phyloP scores from a whole-genome alignment of 37 sponge, comb jelly and placozoan species.

The Beroe forskalii region DNA sequence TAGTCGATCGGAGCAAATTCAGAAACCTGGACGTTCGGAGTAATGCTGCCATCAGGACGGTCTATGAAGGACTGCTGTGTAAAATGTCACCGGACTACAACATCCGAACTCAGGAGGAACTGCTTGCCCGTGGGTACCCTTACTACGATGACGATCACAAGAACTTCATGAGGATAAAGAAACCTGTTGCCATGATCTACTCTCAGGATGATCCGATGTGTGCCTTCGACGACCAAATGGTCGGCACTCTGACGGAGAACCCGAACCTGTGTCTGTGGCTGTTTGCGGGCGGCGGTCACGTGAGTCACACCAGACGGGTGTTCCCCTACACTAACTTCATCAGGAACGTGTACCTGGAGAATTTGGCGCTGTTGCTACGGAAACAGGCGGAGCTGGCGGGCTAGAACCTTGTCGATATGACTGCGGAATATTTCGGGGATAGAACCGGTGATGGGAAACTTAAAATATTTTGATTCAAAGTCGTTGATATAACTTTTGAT shows the following conservation, averaged over 20 bases:
- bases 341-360: neutral
- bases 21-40: neutral
- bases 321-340: neutral
- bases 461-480: too few relatives aligned
- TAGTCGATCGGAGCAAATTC: neutral
- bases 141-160: slow-evolving; percentile 22
- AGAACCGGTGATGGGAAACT: neutral
- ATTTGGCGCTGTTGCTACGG: neutral
- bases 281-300: slow-evolving; percentile 25
- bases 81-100: neutral
- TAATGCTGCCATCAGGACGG: too few relatives aligned
- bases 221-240: slow-evolving; percentile 2
- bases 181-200: neutral
- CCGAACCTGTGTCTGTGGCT: slow-evolving; percentile 62
- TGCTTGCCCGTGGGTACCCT: neutral
- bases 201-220: slow-evolving; percentile 46
- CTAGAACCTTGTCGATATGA: too few relatives aligned
- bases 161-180: neutral
- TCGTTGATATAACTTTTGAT: too few relatives aligned
- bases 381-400: slow-evolving; percentile 1
- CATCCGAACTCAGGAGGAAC: neutral
- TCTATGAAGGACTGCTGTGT: slow-evolving; percentile 10
- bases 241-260: slow-evolving; percentile 7
- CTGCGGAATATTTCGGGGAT: neutral
- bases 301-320: neutral